Evolutionary conservation across 1,140 invertebrate genomes (phyloP).

Genomic region (Tetragonula clypearis): DNA sequence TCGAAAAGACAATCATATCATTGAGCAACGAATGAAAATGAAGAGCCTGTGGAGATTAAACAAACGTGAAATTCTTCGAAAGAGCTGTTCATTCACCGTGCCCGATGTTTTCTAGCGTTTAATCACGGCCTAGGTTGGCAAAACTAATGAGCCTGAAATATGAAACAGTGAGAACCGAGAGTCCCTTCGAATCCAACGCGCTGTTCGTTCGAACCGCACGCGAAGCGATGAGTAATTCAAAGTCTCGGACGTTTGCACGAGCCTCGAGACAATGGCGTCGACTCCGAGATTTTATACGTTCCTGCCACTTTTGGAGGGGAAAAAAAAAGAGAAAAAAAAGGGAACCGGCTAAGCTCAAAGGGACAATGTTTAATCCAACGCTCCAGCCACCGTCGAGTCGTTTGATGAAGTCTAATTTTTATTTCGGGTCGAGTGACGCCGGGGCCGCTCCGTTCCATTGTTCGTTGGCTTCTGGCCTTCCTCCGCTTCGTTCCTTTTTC

Average conservation of each 20-base stretch:
- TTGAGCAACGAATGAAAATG: no score
- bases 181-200: background rate
- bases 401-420: constrained; percentile 48
- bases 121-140: background rate
- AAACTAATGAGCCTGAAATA: background rate
- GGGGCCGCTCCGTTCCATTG: background rate
- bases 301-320: constrained; percentile 5
- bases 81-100: background rate
- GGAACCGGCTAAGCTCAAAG: constrained; percentile 20
- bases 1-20: no score
- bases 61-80: no score
- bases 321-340: background rate
- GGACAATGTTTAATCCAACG: constrained; percentile 34
- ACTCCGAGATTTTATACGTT: constrained; percentile 15
- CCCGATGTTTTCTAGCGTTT: background rate
- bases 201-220: background rate
- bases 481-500: background rate
- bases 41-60: no score
- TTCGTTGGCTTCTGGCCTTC: background rate
- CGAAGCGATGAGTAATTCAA: background rate
- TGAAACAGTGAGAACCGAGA: no score
- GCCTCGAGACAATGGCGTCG: constrained; percentile 10
- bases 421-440: constrained; percentile 48
- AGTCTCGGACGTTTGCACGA: background rate
- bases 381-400: constrained; percentile 23